Percentiles rank a stretch among this genome's conserved stretches.
Conservation (phyloP, 2,797 vertebrate species). For the Hydrolagus colliei region DNA sequence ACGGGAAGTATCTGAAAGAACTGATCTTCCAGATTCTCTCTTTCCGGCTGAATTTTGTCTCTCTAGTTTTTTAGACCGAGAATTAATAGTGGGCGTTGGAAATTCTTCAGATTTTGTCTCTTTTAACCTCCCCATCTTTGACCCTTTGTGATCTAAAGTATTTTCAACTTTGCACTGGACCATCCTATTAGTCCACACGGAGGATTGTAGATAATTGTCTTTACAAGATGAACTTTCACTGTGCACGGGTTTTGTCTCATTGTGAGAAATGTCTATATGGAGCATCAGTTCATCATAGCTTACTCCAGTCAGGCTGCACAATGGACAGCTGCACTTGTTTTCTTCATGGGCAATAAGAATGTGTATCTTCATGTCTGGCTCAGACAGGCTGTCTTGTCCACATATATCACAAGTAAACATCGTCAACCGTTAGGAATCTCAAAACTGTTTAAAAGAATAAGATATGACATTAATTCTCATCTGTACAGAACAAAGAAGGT, state of each 20-base stretch:
- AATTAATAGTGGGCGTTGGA: background rate
- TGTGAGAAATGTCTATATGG: slow-evolving; percentile 64
- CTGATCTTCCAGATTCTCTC: background rate
- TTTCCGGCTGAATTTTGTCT: background rate
- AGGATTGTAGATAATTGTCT: background rate
- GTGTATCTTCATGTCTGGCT: slow-evolving; percentile 68
- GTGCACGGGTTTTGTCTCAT: slow-evolving; percentile 42
- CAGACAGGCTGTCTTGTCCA: slow-evolving; percentile 58
- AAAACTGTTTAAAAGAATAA: background rate
- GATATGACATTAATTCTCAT: background rate
- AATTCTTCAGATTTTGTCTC: background rate
- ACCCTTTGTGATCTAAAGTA: background rate
- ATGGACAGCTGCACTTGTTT: slow-evolving; percentile 56
- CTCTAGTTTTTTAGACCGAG: background rate
- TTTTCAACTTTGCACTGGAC: background rate
- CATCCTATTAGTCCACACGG: background rate
- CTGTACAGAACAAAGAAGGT: background rate
- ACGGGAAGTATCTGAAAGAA: background rate
- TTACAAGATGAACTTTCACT: background rate
- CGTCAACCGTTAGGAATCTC: slow-evolving; percentile 16
- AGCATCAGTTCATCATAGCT: slow-evolving; percentile 64
- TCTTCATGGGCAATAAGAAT: slow-evolving; percentile 65
- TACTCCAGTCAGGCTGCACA: slow-evolving; percentile 64
- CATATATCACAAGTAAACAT: slow-evolving; percentile 76
- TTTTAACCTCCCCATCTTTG: too few relatives aligned